These are phyloP conservation scores for Timema podura DNA, from an alignment of 2,888 invertebrate genomes.

Conservation along the genomic window DNA sequence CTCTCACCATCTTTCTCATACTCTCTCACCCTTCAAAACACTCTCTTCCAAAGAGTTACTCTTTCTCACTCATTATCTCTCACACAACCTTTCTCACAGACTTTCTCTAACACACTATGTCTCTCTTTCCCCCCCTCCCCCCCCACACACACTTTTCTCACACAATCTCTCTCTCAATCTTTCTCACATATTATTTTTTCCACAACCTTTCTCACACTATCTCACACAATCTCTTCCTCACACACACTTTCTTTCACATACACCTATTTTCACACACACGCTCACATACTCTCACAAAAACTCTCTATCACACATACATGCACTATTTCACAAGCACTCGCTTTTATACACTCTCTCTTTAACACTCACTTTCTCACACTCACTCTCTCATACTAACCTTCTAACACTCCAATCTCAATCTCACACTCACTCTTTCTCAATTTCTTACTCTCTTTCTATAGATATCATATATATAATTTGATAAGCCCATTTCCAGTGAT, in stretches of 20 bases:
- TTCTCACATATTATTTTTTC: background rate
- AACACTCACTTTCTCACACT: background rate
- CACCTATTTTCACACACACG: slow-evolving; percentile 3
- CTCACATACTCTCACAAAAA: slow-evolving; percentile 13
- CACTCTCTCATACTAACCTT: slow-evolving; percentile 1
- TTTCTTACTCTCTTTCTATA: background rate
- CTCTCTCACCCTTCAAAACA: slow-evolving; percentile 12
- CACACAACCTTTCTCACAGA: slow-evolving; percentile 11
- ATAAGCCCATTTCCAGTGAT: too few species aligned
- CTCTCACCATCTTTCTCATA: background rate
- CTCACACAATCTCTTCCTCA: background rate
- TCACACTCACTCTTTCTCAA: background rate
- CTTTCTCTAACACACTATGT: slow-evolving; percentile 7
- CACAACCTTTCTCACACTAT: slow-evolving; percentile 11
- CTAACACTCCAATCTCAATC: background rate
- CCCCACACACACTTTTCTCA: background rate
- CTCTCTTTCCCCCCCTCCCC: slow-evolving; percentile 10
- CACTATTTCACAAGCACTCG: background rate
- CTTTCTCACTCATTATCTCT: slow-evolving; percentile 16
- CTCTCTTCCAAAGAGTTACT: slow-evolving; percentile 15
- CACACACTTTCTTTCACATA: slow-evolving; percentile 1
- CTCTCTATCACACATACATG: background rate
- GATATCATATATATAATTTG: too few species aligned
- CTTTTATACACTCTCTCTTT: background rate
- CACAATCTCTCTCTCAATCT: slow-evolving; percentile 7